phyloP scores from a whole-genome alignment of 2,113 vertebrate species.

The Oryzias javanicus region DNA sequence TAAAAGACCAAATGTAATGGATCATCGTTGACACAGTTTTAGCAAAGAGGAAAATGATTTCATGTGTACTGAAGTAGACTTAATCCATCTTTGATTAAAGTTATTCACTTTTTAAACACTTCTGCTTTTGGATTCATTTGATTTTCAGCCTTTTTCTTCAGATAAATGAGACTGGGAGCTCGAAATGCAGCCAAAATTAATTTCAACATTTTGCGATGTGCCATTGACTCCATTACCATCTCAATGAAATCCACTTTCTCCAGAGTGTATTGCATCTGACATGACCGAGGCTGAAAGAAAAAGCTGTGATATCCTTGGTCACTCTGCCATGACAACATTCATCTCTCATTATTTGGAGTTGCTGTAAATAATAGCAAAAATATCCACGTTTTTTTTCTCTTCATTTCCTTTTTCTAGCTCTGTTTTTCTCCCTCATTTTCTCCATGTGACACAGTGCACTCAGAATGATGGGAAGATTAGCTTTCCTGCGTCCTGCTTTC shows the following conservation, averaged over 20 bases:
- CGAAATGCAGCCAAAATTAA: slow-evolving; percentile 30
- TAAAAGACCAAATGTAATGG: no score
- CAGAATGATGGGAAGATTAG: slow-evolving; percentile 61
- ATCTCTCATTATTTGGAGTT: slow-evolving; percentile 44
- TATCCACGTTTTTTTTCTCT: slow-evolving; percentile 49
- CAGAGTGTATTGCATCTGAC: slow-evolving; percentile 23
- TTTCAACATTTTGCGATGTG: slow-evolving; percentile 33
- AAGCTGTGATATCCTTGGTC: slow-evolving; percentile 39
- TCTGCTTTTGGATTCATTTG: slow-evolving; percentile 32
- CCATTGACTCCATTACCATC: slow-evolving; percentile 41
- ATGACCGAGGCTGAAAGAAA: slow-evolving; percentile 46
- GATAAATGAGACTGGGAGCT: slow-evolving; percentile 25
- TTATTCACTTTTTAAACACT: slow-evolving; percentile 27
- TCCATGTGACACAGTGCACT: slow-evolving; percentile 44
- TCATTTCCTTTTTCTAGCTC: slow-evolving; percentile 58
- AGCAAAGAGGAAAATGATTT: no score
- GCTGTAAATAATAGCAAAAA: slow-evolving; percentile 59
- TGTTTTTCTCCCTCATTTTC: slow-evolving; percentile 33
- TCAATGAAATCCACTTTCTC: slow-evolving; percentile 26
- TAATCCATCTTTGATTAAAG: slow-evolving; percentile 10
- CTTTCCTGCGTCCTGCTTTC: slow-evolving; percentile 54
- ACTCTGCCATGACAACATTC: slow-evolving; percentile 39
- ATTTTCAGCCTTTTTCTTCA: slow-evolving; percentile 34
- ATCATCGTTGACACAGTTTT: no score
- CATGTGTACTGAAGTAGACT: no score